Percentiles rank a stretch among this genome's conserved stretches.
Evolutionary conservation across 2,888 invertebrate genomes (phyloP).

Genomic region (Meliscaeva auricollis): DNA sequence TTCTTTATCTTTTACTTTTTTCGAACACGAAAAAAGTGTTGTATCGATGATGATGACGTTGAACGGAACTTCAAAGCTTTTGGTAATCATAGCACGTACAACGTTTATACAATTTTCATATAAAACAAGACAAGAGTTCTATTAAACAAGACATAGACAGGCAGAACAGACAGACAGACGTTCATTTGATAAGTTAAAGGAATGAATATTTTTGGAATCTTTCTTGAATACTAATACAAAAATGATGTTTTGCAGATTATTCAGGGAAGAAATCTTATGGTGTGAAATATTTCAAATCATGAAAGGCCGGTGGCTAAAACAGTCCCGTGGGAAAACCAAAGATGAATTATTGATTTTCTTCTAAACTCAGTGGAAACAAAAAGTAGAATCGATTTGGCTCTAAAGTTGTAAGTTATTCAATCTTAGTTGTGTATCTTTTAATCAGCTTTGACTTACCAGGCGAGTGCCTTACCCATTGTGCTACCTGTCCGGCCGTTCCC

Average conservation of each 20-base stretch:
- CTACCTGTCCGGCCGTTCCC: too few relatives aligned
- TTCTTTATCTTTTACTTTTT: not conserved
- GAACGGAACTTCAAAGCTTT: not conserved
- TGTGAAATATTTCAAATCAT: too few relatives aligned
- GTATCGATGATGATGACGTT: constrained; percentile 31
- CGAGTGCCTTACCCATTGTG: too few relatives aligned
- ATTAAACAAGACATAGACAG: constrained; percentile 32
- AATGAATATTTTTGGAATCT: not conserved
- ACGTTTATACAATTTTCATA: constrained; percentile 53
- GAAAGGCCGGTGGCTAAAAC: too few relatives aligned
- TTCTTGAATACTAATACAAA: constrained; percentile 4
- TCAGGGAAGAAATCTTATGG: not conserved
- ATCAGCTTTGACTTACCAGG: too few relatives aligned
- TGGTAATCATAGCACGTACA: constrained; percentile 58
- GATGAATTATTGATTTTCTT: too few relatives aligned
- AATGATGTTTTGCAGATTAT: not conserved
- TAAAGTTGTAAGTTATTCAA: too few relatives aligned
- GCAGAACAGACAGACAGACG: constrained; percentile 15
- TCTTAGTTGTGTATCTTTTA: too few relatives aligned
- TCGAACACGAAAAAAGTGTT: constrained; percentile 36
- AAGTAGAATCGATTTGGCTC: too few relatives aligned
- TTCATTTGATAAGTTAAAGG: constrained; percentile 35
- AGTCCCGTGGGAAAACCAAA: too few relatives aligned
- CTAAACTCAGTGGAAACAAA: too few relatives aligned
- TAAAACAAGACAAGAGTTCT: constrained; percentile 37